These are phyloP conservation scores for Aphidius gifuensis DNA, from an alignment of 1,140 invertebrate species.

Conservation along the genomic window DNA sequence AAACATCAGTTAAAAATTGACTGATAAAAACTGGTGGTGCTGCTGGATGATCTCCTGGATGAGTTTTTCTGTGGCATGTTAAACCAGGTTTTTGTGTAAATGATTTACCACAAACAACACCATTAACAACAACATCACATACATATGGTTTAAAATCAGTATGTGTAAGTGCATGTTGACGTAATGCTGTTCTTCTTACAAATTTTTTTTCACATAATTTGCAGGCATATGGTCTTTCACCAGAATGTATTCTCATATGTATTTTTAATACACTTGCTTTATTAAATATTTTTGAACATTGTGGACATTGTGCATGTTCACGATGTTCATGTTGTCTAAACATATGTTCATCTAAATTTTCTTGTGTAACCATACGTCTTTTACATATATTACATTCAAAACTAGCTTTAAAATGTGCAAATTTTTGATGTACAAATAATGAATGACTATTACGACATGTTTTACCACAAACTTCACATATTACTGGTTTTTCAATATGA, in stretches of 20 bases:
- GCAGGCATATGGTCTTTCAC: constrained; percentile 61
- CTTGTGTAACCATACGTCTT: constrained; percentile 50
- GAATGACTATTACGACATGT: constrained; percentile 51
- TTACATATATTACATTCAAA: constrained; percentile 51
- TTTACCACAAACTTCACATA: constrained; percentile 68
- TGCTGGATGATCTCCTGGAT: constrained; percentile 52
- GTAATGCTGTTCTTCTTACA: constrained; percentile 46
- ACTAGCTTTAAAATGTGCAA: constrained; percentile 52
- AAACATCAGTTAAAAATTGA: constrained; percentile 48
- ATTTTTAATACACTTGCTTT: constrained; percentile 60
- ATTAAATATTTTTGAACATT: constrained; percentile 59
- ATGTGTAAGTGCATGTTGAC: constrained; percentile 73
- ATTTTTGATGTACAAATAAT: constrained; percentile 52
- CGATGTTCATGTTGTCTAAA: constrained; percentile 50
- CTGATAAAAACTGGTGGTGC: constrained; percentile 48
- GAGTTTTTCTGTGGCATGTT: constrained; percentile 66
- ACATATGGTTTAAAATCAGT: constrained; percentile 80
- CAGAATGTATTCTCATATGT: constrained; percentile 64
- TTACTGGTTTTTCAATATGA: constrained; percentile 63
- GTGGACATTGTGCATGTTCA: constrained; percentile 54
- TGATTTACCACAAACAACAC: constrained; percentile 68
- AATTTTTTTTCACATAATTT: constrained; percentile 62
- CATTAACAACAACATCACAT: constrained; percentile 56
- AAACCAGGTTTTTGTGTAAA: constrained; percentile 67
- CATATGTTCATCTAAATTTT: constrained; percentile 55